phyloP scores from a whole-genome alignment of 2,113 vertebrate genomes.

The Cercopithecus mona region DNA sequence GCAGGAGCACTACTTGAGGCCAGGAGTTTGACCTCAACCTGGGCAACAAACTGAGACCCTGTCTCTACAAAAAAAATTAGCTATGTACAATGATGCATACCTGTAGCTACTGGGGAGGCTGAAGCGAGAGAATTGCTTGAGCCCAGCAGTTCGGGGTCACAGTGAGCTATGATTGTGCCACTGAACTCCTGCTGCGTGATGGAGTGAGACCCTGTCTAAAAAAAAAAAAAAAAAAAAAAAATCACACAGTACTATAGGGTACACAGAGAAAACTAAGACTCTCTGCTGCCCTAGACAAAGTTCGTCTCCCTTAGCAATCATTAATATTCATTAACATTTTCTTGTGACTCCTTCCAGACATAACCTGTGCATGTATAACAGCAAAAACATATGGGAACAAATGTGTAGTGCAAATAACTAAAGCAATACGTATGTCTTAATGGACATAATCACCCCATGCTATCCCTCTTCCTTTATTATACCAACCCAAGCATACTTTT shows the following conservation, averaged over 20 bases:
- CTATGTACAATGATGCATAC: no score
- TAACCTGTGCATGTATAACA: neutral
- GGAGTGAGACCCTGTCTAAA: no score
- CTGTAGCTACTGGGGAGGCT: no score
- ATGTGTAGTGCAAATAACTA: neutral
- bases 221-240: no score
- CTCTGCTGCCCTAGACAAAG: neutral
- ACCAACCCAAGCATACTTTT: neutral
- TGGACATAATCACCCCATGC: neutral
- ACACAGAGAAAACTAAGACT: neutral
- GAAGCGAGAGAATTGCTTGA: no score
- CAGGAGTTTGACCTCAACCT: no score
- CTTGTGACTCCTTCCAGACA: neutral
- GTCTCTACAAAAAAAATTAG: no score
- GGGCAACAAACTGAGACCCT: no score
- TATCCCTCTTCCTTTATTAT: neutral
- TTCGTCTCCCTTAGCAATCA: neutral
- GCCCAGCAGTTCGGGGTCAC: no score
- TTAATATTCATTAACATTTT: neutral
- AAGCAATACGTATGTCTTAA: neutral
- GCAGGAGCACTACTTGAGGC: no score
- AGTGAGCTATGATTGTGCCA: no score
- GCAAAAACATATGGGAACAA: neutral
- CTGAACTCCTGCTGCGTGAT: no score
- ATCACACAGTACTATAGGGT: neutral